Conservation (phyloP, 2,797 vertebrate genomes). For the Acridotheres tristis region DNA sequence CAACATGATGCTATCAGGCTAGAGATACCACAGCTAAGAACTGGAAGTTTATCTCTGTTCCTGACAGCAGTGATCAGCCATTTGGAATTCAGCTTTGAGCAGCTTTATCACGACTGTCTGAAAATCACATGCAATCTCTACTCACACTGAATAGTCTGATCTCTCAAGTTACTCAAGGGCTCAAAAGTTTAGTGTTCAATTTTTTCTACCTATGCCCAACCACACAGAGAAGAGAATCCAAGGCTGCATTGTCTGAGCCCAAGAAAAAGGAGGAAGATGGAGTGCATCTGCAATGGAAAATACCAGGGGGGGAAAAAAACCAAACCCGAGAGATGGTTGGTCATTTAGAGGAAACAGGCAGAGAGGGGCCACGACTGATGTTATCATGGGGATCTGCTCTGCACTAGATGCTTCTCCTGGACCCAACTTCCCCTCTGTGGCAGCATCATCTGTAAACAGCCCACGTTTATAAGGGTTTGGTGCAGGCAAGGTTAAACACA, state of each 20-base stretch:
- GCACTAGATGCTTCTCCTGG: neutral
- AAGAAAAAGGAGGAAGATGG: neutral
- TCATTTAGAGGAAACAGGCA: neutral
- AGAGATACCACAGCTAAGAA: neutral
- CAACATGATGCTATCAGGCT: neutral
- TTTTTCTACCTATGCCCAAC: neutral
- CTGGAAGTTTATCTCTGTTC: neutral
- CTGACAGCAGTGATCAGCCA: neutral
- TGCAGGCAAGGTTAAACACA: neutral
- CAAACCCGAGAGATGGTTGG: neutral
- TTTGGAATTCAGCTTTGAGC: neutral
- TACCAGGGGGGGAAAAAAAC: fast-evolving
- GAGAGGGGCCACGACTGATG: neutral
- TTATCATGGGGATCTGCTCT: neutral
- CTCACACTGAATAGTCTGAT: neutral
- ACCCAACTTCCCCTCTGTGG: neutral
- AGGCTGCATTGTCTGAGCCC: neutral
- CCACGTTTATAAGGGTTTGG: neutral
- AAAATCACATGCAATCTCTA: neutral
- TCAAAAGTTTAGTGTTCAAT: neutral
- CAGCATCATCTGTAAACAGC: neutral
- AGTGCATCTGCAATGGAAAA: neutral
- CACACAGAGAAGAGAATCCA: neutral
- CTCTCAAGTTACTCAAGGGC: neutral
- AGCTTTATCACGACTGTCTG: neutral